A percentile compares a stretch with the other conserved stretches of the same genome.
These are phyloP conservation scores for Campylomormyrus numenius DNA, from an alignment of 2,113 vertebrate genomes.

Conservation along the genomic window DNA sequence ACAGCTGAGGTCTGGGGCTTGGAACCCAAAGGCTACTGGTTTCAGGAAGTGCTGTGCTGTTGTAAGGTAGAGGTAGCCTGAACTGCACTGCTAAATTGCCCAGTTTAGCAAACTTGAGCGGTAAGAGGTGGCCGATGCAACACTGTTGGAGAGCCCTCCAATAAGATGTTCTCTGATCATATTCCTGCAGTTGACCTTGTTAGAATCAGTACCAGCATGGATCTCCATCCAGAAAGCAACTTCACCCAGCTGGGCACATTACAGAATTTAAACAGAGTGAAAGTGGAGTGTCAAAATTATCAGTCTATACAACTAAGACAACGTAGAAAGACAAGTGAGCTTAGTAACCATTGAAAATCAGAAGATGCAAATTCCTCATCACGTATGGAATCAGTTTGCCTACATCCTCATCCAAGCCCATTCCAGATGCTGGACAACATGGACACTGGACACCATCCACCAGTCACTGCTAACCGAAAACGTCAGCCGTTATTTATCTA, in stretches of 20 bases:
- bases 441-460: background rate
- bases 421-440: background rate
- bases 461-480: background rate
- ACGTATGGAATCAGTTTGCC: background rate
- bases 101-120: background rate
- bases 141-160: background rate
- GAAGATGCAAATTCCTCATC: background rate
- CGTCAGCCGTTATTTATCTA: background rate
- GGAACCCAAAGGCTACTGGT: background rate
- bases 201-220: background rate
- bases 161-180: background rate
- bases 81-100: background rate
- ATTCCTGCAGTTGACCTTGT: background rate
- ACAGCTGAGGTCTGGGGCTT: background rate
- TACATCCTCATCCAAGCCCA: background rate
- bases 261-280: background rate
- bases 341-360: background rate
- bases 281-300: background rate
- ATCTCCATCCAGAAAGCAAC: background rate
- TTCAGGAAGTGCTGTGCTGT: background rate
- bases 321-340: background rate
- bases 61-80: background rate
- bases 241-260: background rate
- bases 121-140: background rate
- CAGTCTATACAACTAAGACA: background rate